Base-by-base conservation (phyloP, 2,888 invertebrate genomes). In the Aphidius colemani region DNA sequence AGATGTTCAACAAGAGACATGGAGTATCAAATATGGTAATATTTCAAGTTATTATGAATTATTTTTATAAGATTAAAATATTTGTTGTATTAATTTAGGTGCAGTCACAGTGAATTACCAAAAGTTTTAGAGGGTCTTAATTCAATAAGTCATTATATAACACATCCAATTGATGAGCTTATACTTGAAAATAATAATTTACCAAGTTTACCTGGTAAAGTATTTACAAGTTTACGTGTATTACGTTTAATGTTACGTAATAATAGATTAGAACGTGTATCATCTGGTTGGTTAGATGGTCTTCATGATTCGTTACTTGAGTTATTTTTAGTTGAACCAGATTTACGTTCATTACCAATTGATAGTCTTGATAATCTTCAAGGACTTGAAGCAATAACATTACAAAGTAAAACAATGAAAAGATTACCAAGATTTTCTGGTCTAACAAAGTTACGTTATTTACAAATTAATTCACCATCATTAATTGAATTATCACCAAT, bases 1-100 rank as follows among this genome's bases (percentile, higher is more conserved):
- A 88, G 93, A 72, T 94, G 94, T 81, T 88, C 93, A 41, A 86
- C 89, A 68, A 87, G 91, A 55, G 88, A 88, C 74, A 89, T 90
- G 76, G 93, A 94, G 75, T 86, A 91, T 72, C 94, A 94, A 85
- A 91, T 94, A 85, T 94, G 94, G 94, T 93, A 84, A n/a, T n/a
- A n/a, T n/a, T n/a, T n/a, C n/a, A n/a, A n/a, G n/a, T n/a, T n/a
- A n/a, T n/a, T n/a, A n/a, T n/a, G n/a, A n/a, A n/a, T n/a, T n/a
- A n/a, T n/a, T n/a, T n/a, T n/a, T n/a, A n/a, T n/a, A n/a, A n/a
- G 13, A 18, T 18, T 18, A 18, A 18, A 1, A 9, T 57, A 10
- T 10, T 65, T 55, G n/a, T 48, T 45, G 30, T n/a, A 3, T 18
- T 39, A 18, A 41, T 49, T 39, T 8, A 64, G 94, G 94, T 95